Base-by-base conservation (phyloP, 2,113 vertebrate genomes). In the Procavia capensis region DNA sequence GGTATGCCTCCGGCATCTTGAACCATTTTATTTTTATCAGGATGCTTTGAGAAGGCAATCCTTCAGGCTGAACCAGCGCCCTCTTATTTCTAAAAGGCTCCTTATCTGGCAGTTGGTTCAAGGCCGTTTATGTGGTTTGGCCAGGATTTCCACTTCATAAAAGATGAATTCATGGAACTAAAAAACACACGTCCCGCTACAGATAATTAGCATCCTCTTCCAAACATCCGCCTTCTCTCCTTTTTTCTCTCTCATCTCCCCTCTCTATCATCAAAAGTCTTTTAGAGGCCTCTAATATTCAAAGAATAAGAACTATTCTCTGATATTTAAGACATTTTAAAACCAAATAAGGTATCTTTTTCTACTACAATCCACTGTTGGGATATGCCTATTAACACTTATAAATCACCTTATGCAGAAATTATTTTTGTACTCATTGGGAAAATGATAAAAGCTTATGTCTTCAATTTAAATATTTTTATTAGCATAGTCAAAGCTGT, bases 41-140 rank as follows among this genome's bases (percentile, higher is more conserved):
- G 79, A 68, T 2, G 50, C 59, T 87, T 57, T 27, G 50, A 79
- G 89, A 85, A 91, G 34, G 41, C 79, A 72, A 13, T 72, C 74
- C 91, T 88, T 9, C 19, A 70, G 63, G 45, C 76, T 59, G 39
- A n/a, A 39, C 54, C 9, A 1, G 4, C 17, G 66, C 16, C 93
- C 45, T 84, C 83, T 79, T 43, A 20, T 72, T 76, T 95, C 83
- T 45, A n/a, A 72, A 25, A n/a, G 1, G 63, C 43, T 93, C 63
- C 83, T 95, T 85, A 95, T 97, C 95, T 95, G 91, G 93, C 63
- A 83, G 68, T 61, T 22, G 6, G 74, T 80, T 94, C 25, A n/a
- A 88, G 83, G 31, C 47, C 79, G 88, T 79, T 95, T 84, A 80
- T 82, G 82, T 76, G 95, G 92, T 94, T 95, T 97, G 96, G 88